Evolutionary conservation across 2,888 invertebrate genomes (phyloP).

Genomic region (Conistra vaccinii): DNA sequence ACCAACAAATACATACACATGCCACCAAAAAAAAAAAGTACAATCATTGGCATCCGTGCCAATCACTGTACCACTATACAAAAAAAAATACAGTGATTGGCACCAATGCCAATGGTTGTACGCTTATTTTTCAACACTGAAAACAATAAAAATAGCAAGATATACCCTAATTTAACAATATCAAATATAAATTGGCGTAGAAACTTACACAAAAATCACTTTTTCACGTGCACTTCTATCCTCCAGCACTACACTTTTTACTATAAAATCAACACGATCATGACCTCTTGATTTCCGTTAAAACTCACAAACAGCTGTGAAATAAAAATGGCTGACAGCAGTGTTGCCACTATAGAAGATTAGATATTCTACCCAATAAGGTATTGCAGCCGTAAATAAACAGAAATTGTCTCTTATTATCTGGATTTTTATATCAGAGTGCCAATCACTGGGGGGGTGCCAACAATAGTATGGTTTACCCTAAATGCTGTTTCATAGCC

Average conservation of each 20-base stretch:
- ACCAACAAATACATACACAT: conserved; percentile 39
- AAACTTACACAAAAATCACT: conserved; percentile 52
- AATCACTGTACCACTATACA: conserved; percentile 45
- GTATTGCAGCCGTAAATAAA: conserved; percentile 50
- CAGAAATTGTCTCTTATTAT: conserved; percentile 50
- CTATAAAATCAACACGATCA: conserved; percentile 44
- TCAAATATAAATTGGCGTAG: conserved; percentile 47
- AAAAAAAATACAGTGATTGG: conserved; percentile 53
- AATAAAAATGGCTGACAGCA: conserved; percentile 45
- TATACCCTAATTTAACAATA: conserved; percentile 49
- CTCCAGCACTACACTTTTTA: conserved; percentile 48
- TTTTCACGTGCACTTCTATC: conserved; percentile 50
- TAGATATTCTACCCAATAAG: conserved; percentile 44
- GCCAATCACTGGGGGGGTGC: conserved; percentile 48
- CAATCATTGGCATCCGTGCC: conserved; percentile 48
- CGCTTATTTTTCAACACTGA: conserved; percentile 50
- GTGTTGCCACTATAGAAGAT: conserved; percentile 48
- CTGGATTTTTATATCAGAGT: conserved; percentile 40
- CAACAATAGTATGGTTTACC: conserved; percentile 53
- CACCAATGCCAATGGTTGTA: conserved; percentile 40
- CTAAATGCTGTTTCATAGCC: no score
- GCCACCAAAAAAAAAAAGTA: conserved; percentile 49
- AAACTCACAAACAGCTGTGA: conserved; percentile 38
- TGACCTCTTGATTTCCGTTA: conserved; percentile 35
- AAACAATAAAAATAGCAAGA: conserved; percentile 50